phyloP scores from a whole-genome alignment of 2,888 invertebrate species.

The Heliconius erato region DNA sequence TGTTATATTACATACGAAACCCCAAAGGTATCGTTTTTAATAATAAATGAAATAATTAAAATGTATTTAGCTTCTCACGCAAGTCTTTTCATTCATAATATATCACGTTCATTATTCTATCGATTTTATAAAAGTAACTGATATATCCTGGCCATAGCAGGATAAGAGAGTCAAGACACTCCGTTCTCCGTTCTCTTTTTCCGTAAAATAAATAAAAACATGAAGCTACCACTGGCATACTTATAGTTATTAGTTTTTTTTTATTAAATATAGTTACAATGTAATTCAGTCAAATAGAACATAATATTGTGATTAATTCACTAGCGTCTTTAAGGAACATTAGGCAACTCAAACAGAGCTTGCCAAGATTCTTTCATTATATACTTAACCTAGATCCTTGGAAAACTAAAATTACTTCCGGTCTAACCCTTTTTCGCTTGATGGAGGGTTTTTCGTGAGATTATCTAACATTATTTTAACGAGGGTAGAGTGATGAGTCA shows the following conservation, averaged over 20 bases:
- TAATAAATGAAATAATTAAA: slow-evolving; percentile 18
- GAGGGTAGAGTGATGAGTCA: slow-evolving; percentile 3
- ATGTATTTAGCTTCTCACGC: slow-evolving; percentile 1
- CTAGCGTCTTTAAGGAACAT: slow-evolving; percentile 12
- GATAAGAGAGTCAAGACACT: background rate
- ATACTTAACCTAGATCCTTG: slow-evolving; percentile 30
- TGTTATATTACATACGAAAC: background rate
- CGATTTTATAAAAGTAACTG: background rate
- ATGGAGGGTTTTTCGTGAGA: background rate
- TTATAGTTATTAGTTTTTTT: too few relatives aligned
- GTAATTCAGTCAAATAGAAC: background rate
- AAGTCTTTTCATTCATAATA: slow-evolving; percentile 9
- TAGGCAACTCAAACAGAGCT: background rate
- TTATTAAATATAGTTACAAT: too few relatives aligned
- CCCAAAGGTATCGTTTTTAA: slow-evolving; percentile 13
- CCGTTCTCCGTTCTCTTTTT: too few relatives aligned
- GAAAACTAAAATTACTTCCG: slow-evolving; percentile 11
- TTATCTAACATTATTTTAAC: background rate
- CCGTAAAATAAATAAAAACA: background rate
- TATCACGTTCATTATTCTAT: background rate
- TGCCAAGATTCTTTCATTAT: slow-evolving; percentile 25
- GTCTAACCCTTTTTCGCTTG: background rate
- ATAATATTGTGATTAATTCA: background rate
- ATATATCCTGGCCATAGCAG: background rate
- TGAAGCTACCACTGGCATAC: too few relatives aligned